These are phyloP conservation scores for Merops nubicus DNA, from an alignment of 2,113 vertebrate genomes.

Conservation along the genomic window DNA sequence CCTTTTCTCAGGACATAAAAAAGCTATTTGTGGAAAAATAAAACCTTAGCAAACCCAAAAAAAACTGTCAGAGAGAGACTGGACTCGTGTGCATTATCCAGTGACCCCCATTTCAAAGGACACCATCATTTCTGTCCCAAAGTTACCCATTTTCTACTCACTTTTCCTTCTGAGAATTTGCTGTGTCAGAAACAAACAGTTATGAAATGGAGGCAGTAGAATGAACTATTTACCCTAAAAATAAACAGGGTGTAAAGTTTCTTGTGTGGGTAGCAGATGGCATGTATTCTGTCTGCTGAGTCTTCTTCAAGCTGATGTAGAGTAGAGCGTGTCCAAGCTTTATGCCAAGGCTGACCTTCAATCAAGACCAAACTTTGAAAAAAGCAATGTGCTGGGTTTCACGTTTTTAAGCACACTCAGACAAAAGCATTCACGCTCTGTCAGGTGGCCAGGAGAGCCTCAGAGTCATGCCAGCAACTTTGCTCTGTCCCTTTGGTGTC, in stretches of 20 bases:
- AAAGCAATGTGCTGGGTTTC: fast-evolving
- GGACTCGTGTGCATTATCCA: neutral
- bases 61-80: neutral
- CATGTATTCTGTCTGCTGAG: neutral
- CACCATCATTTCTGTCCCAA: neutral
- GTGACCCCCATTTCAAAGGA: neutral
- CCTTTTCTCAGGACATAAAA: neutral
- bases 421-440: fast-evolving
- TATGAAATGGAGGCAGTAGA: neutral
- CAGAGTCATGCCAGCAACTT: fast-evolving
- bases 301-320: neutral
- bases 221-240: neutral
- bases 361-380: neutral
- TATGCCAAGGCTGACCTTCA: neutral
- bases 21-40: neutral
- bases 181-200: neutral
- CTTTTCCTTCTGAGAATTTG: neutral
- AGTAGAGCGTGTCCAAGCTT: neutral
- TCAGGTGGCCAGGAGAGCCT: neutral
- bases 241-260: neutral
- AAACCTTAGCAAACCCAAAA: neutral
- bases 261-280: neutral
- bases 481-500: neutral
- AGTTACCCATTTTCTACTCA: neutral
- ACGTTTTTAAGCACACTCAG: neutral